Percentiles rank a stretch among this genome's conserved stretches.
These are phyloP conservation scores for Electrona antarctica DNA, from an alignment of 2,113 vertebrate genomes.

Conservation along the genomic window DNA sequence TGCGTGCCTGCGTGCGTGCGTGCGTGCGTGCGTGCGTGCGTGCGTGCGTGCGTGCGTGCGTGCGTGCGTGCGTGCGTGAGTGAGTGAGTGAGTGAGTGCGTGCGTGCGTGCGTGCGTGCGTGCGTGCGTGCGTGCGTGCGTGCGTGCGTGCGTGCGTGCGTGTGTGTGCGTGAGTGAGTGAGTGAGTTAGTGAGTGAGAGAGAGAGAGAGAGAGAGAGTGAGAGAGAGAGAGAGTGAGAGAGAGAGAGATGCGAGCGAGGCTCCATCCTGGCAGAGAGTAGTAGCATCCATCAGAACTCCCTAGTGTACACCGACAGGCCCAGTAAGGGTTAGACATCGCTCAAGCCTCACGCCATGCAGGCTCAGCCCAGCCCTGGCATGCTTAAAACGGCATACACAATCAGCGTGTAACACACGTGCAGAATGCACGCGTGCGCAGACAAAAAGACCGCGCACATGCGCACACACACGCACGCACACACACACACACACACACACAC, in stretches of 20 bases:
- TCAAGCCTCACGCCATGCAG: conserved; percentile 14
- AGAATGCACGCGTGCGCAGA: not conserved
- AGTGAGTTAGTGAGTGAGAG: too few relatives aligned
- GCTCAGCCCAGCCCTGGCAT: not conserved
- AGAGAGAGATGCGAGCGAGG: not conserved
- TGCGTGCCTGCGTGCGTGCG: conserved; percentile 14
- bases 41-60: not conserved
- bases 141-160: too few relatives aligned
- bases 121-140: too few relatives aligned
- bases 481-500: not conserved
- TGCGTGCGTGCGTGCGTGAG: too few relatives aligned
- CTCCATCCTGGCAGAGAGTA: conserved; percentile 8
- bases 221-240: too few relatives aligned
- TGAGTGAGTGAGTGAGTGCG: too few relatives aligned
- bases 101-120: too few relatives aligned
- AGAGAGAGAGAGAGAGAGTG: too few relatives aligned
- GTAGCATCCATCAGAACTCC: conserved; percentile 25
- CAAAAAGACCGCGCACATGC: not conserved
- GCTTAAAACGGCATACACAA: too few relatives aligned
- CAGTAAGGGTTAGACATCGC: conserved; percentile 9
- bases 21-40: not conserved
- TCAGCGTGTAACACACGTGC: not conserved
- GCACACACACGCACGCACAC: not conserved
- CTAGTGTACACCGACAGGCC: not conserved
- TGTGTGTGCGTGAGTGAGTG: too few relatives aligned